Evolutionary conservation across 1,140 invertebrate species (phyloP).

Genomic region (Pinna nobilis): DNA sequence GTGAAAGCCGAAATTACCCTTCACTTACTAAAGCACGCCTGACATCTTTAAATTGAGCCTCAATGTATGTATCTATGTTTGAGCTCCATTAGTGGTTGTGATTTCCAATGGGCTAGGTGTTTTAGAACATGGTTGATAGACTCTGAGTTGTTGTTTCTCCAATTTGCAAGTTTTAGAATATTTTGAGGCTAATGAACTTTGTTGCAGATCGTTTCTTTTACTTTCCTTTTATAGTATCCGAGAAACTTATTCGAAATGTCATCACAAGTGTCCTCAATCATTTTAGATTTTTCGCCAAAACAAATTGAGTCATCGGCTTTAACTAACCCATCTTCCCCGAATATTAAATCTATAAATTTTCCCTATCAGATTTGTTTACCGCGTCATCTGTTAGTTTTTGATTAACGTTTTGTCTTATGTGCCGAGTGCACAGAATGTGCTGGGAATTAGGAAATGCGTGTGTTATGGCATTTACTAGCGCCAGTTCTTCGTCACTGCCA

Average conservation of each 20-base stretch:
- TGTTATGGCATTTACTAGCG: slow-evolving; percentile 24
- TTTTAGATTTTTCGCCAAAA: too few species aligned
- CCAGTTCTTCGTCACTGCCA: slow-evolving; percentile 33
- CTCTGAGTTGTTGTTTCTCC: slow-evolving; percentile 48
- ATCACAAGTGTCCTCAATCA: too few species aligned
- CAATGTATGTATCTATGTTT: background rate
- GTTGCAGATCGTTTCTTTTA: too few species aligned
- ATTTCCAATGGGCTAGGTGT: slow-evolving; percentile 36
- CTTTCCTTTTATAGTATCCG: too few species aligned
- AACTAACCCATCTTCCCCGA: too few species aligned
- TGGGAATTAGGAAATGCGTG: background rate
- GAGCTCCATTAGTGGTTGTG: slow-evolving; percentile 31
- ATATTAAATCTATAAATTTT: too few species aligned
- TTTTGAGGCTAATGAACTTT: too few species aligned
- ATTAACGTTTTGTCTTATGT: slow-evolving; percentile 2
- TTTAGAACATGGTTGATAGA: slow-evolving; percentile 40
- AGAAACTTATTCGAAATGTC: too few species aligned
- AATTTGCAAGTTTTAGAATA: too few species aligned
- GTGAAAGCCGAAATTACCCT: slow-evolving; percentile 31
- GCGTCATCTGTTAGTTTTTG: slow-evolving; percentile 11
- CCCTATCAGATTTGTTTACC: background rate
- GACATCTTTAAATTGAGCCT: slow-evolving; percentile 32
- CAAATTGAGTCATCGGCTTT: background rate
- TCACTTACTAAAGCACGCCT: slow-evolving; percentile 4
- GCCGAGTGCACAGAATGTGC: slow-evolving; percentile 12